These are phyloP conservation scores for Bungarus multicinctus DNA, from an alignment of 2,113 vertebrate species.

Conservation along the genomic window DNA sequence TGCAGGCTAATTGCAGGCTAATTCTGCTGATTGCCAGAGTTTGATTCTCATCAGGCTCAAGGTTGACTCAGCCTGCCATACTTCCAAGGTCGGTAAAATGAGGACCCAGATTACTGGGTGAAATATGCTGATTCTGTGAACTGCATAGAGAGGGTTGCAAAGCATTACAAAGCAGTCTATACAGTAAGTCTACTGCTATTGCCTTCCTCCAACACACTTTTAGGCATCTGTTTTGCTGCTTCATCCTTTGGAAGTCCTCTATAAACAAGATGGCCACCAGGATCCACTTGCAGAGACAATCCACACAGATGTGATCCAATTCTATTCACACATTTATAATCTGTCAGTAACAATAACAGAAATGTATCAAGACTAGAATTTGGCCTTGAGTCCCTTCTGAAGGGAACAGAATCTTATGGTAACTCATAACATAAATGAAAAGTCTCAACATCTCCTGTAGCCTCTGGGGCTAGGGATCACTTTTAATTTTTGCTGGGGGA, in stretches of 20 bases:
- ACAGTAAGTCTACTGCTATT: too few species aligned
- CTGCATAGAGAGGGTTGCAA: too few species aligned
- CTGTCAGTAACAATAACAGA: background rate
- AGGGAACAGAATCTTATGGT: background rate
- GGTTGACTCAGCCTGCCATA: too few species aligned
- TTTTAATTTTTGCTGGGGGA: background rate
- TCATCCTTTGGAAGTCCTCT: background rate
- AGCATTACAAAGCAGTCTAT: too few species aligned
- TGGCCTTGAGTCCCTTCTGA: background rate
- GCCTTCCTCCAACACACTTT: background rate
- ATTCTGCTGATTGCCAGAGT: too few species aligned
- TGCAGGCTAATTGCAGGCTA: too few species aligned
- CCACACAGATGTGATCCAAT: background rate
- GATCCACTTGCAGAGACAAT: background rate
- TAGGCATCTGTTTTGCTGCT: background rate
- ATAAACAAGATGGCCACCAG: background rate
- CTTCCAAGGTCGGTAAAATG: too few species aligned
- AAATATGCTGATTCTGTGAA: too few species aligned
- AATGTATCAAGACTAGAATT: background rate
- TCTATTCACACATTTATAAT: background rate
- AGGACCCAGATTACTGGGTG: too few species aligned
- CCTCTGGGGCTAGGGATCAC: background rate
- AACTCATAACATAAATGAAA: background rate
- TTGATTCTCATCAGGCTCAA: too few species aligned
- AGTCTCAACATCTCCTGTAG: background rate